Evolutionary conservation across 1,140 invertebrate genomes (phyloP).

Genomic region (Centruroides sculpturatus): DNA sequence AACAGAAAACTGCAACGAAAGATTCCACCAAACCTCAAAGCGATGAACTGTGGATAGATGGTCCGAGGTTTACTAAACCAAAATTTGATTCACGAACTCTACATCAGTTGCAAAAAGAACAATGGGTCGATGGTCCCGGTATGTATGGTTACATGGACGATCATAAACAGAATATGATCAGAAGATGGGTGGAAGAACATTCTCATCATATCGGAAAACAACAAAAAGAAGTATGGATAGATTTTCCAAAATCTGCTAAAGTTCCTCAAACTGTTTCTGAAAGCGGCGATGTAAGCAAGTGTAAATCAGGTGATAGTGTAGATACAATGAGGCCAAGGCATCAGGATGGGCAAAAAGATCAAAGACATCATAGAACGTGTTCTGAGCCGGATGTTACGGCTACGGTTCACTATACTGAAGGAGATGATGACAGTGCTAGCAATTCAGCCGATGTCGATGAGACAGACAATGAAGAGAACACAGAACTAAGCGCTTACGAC

Average conservation of each 20-base stretch:
- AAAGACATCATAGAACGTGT: background rate
- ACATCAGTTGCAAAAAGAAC: slow-evolving; percentile 52
- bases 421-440: slow-evolving; percentile 13
- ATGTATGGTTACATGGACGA: slow-evolving; percentile 67
- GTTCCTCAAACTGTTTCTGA: background rate
- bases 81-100: slow-evolving; percentile 19
- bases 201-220: slow-evolving; percentile 20
- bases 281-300: background rate
- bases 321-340: background rate
- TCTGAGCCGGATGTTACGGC: background rate
- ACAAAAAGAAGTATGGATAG: slow-evolving; percentile 13
- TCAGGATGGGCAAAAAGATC: background rate
- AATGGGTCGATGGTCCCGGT: slow-evolving; percentile 81
- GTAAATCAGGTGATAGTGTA: background rate
- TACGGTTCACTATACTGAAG: background rate
- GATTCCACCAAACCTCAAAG: slow-evolving; percentile 33
- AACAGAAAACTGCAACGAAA: slow-evolving; percentile 22
- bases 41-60: slow-evolving; percentile 92
- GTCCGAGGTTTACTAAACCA: slow-evolving; percentile 62
- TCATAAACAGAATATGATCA: slow-evolving; percentile 81
- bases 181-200: slow-evolving; percentile 86
- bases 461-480: slow-evolving; percentile 13
- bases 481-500: slow-evolving; percentile 9
- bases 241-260: slow-evolving; percentile 3
- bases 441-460: slow-evolving; percentile 14